Evolutionary conservation across 2,888 invertebrate genomes (phyloP), one percentile per base, ranked within the genome.

Genomic region (Rhodophaea formosa): DNA sequence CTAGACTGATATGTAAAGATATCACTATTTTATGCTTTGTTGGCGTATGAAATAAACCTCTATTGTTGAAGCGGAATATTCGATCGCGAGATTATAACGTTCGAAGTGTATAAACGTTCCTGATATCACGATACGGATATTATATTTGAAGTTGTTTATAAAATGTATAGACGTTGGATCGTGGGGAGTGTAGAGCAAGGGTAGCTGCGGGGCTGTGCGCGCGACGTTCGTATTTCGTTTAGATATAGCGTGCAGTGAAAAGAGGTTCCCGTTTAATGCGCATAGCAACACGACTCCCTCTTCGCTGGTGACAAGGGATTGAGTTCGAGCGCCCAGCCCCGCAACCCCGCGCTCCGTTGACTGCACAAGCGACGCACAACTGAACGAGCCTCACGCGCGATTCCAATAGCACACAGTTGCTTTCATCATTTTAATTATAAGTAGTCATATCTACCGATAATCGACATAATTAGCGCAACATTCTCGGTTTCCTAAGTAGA

Each of bases 21-120:
- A 91, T 91, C 90, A 90, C 86, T 90, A 90, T 90, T 90, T 87
- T 89, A 89, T 89, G 89, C 89, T 90, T 88, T 88, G 88, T 90
- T 89, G 87, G 87, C 88, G 87, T 84, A 87, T 82, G 83, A 82
- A 79, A 84, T 84, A 83, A 80, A 86, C 79, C 81, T 85, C 79
- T 86, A 82, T 84, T 84, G 87, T 86, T 85, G 86, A 81, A 82
- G 80, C 83, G 80, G 78, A 77, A 75, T 77, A 76, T 75, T 82
- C 78, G 79, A 79, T 79, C 75, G 80, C 76, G 77, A 69, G 71
- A 67, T 66, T 76, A 70, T 68, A 74, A 74, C 76, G 76, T 82
- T 79, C 75, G 77, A 77, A 75, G 74, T 72, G 70, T 80, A 75
- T 75, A 74, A 79, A 80, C 84, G 86, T 85, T 86, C 86, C 82